A percentile compares a stretch with the other conserved stretches of the same genome.
These are phyloP conservation scores for Acanthochromis polyacanthus DNA, from an alignment of 2,113 vertebrate species.

Conservation along the genomic window DNA sequence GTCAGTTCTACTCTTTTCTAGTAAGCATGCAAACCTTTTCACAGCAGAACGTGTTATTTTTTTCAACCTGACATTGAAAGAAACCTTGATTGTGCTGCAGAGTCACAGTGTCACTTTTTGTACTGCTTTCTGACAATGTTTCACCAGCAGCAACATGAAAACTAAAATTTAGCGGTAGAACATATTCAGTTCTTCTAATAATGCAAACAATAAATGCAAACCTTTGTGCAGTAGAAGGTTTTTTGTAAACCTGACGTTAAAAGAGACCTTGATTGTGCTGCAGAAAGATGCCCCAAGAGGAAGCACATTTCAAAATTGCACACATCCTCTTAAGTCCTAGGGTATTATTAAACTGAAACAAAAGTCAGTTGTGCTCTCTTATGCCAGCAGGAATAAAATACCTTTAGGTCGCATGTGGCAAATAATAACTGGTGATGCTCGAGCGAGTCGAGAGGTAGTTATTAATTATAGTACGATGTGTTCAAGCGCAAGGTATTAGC, in stretches of 20 bases:
- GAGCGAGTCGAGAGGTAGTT: conserved; percentile 63
- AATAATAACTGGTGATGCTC: conserved; percentile 59
- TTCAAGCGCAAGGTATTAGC: conserved; percentile 69
- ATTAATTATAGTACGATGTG: conserved; percentile 84
- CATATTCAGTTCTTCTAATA: neutral
- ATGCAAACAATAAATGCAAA: neutral
- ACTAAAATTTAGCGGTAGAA: neutral
- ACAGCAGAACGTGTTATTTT: neutral
- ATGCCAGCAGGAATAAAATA: conserved; percentile 50
- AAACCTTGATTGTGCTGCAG: neutral
- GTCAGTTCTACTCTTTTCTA: neutral
- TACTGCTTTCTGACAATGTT: no score
- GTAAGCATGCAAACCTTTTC: neutral
- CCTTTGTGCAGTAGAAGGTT: neutral
- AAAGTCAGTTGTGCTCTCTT: neutral
- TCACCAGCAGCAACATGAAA: no score
- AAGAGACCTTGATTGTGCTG: neutral
- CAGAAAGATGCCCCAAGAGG: neutral
- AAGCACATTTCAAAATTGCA: conserved; percentile 14
- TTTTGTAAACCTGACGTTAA: neutral
- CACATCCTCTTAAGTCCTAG: neutral
- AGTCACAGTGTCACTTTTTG: no score
- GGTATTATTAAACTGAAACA: conserved; percentile 5
- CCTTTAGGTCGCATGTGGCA: conserved; percentile 56
- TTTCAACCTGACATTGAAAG: neutral